These are phyloP conservation scores for Ploceus nigricollis DNA, from an alignment of 2,113 vertebrate species.

Conservation along the genomic window DNA sequence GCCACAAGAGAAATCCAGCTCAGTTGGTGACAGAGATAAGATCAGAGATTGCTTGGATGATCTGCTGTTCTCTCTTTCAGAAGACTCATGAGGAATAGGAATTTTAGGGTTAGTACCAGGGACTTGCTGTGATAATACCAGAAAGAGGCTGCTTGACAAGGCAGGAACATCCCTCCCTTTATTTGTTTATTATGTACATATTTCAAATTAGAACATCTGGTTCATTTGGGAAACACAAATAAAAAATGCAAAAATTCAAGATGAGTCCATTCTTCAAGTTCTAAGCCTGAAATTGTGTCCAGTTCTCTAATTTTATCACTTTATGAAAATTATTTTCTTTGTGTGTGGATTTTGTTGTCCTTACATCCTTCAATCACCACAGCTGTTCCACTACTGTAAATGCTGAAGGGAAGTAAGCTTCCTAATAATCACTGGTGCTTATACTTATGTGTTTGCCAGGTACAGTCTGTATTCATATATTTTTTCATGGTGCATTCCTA, in stretches of 20 bases:
- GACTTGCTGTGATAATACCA: not conserved
- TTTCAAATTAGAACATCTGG: not conserved
- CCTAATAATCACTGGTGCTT: not conserved
- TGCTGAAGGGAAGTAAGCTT: not conserved
- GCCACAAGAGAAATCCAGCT: not conserved
- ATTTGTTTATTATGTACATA: not conserved
- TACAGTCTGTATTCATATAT: not conserved
- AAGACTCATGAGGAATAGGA: not conserved
- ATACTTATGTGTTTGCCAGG: not conserved
- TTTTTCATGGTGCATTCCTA: not conserved
- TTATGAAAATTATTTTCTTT: not conserved
- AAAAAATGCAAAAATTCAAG: not conserved
- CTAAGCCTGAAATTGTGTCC: not conserved
- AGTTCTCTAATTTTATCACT: not conserved
- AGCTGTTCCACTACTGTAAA: not conserved
- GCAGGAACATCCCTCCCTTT: not conserved
- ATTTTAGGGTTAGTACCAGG: not conserved
- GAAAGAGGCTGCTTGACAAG: not conserved
- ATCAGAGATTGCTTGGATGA: not conserved
- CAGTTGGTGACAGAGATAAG: not conserved
- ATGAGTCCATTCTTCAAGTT: not conserved
- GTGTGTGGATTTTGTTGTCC: not conserved
- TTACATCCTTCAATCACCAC: not conserved
- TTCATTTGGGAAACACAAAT: not conserved
- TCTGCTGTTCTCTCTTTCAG: not conserved